phyloP scores from a whole-genome alignment of 1,140 invertebrate genomes.

The Sesamia nonagrioides region DNA sequence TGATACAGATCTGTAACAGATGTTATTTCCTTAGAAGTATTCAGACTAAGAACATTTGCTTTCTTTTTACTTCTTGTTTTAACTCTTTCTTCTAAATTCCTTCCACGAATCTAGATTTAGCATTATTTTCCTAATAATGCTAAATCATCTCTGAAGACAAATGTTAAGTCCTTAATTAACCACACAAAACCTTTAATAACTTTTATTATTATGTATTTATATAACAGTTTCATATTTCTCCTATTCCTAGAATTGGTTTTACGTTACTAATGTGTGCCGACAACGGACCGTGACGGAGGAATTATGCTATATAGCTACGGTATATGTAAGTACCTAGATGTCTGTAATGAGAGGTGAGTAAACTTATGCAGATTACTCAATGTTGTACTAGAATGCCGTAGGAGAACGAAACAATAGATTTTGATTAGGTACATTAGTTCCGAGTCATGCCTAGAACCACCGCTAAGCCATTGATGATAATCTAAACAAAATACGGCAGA shows the following conservation, averaged over 20 bases:
- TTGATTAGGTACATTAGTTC: too few species aligned
- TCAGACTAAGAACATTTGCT: conserved; percentile 1
- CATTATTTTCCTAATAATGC: too few species aligned
- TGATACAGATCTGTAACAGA: neutral
- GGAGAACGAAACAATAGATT: conserved; percentile 5
- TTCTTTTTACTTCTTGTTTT: neutral
- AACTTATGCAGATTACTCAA: conserved; percentile 26
- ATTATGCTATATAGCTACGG: conserved; percentile 17
- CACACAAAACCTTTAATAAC: too few species aligned
- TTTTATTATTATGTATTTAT: too few species aligned
- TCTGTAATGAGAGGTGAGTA: conserved; percentile 33
- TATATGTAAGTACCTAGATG: conserved; percentile 1
- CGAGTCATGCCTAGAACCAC: too few species aligned
- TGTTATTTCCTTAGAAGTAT: conserved; percentile 3
- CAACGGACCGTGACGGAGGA: conserved; percentile 30
- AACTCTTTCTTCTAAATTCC: neutral
- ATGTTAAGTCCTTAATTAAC: too few species aligned
- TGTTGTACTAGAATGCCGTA: conserved; percentile 21
- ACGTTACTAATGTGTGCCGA: conserved; percentile 37
- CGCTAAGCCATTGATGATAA: too few species aligned
- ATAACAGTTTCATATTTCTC: too few species aligned
- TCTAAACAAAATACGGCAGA: too few species aligned
- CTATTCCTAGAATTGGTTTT: too few species aligned
- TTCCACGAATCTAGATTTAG: too few species aligned
- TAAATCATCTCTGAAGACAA: too few species aligned